Evolutionary conservation across 1,140 invertebrate species (phyloP), one percentile per base, ranked within the genome.

Genomic region (Hyphantria cunea): DNA sequence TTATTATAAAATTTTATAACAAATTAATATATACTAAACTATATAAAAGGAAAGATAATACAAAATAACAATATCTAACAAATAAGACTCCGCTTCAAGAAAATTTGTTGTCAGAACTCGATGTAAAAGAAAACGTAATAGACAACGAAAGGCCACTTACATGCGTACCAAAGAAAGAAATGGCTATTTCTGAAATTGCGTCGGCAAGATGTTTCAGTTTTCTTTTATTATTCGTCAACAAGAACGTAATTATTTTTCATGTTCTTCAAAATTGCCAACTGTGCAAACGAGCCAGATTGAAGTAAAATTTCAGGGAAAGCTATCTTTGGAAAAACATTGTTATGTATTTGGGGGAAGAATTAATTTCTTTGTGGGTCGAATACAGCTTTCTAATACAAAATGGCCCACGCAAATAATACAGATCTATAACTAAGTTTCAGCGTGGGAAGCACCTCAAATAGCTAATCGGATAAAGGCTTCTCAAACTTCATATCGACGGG

Each of bases 211-310:
- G 33, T 39, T 58, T 39, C 45, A 58, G 45, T 58, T 58, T 44
- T 0, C 45, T 49, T 58, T 58, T 58, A 58, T 58, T 48, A 58
- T 49, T 49, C 33, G 55, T 49, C 55, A 58, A 58, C 44, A 49
- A 37, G 44, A 37, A 13, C 44, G 45, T 58, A 58, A 58, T 58
- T 58, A 39, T 58, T 49, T 58, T 58, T 49, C 14, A 58, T 49
- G 14, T 31, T 48, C n/a, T 25, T 49, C 15, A 49, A 58, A 58
- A 34, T 31, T 49, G 9, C 13, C 37, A 25, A 58, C 10, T 6
- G 14, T 17, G 14, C 45, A 17, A 25, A 47, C 9, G 17, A 47
- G 8, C 7, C 14, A 7, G 37, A 39, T 39, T 39, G n/a, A 39
- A 39, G n/a, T 3, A 7, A 7, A 39, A 39, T 9, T 25, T 25